Evolutionary conservation across 2,113 vertebrate genomes (phyloP), one percentile per base, ranked within the genome.

Genomic region (Apaloderma vittatum): DNA sequence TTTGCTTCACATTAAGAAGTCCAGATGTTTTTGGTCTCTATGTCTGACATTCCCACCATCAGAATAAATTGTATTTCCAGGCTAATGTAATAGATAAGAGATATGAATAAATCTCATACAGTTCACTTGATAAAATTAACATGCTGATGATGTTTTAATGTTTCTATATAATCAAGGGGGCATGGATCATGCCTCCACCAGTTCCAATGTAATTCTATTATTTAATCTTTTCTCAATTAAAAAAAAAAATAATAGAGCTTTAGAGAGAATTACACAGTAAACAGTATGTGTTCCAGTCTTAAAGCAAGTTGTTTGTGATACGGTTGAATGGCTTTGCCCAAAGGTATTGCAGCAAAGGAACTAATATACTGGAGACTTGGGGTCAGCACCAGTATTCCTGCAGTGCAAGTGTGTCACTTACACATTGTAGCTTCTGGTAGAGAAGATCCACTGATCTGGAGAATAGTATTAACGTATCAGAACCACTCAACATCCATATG

Each of bases 91-190:
- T 98, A 98, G 97, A 98, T 98, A 97, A 97, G 98, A 97, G 97
- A 96, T 94, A 97, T 96, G 97, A 98, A 98, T 98, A 98, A 98
- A 98, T 98, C 98, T 98, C 93, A 34, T 97, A 94, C 97, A 97
- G 97, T 97, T 97, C 96, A 93, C 94, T 97, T 98, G 98, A 98
- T 98, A 98, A 98, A 98, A 98, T 98, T 98, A 98, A 98, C 98
- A 98, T 98, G 98, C 96, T 98, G 98, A 98, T 98, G 98, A 98
- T 98, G 98, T 98, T 98, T 98, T 98, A 98, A 98, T 98, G 98
- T 97, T 98, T 97, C 97, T 97, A 93, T 98, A 98, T 97, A 98
- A 98, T 98, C 97, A 98, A 97, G 95, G 96, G 95, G 97, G 97
- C 94, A 98, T 97, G 97, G 97, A 98, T 98, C 97, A 98, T 98